Evolutionary conservation across 2,113 vertebrate genomes (phyloP).

Genomic region (Rhabdomys dilectus): DNA sequence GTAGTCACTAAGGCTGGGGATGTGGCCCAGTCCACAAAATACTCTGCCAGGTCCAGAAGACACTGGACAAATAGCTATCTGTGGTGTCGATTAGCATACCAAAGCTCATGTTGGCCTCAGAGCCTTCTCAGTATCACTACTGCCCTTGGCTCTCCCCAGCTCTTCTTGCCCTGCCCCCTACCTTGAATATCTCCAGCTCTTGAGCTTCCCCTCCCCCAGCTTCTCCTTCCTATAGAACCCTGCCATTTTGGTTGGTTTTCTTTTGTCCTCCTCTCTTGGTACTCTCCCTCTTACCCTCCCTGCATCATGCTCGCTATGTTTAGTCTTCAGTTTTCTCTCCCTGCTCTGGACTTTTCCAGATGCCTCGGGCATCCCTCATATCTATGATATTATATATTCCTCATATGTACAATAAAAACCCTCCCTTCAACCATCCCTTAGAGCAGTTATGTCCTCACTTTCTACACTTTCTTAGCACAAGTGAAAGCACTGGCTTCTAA

Average conservation of each 20-base stretch:
- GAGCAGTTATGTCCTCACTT: neutral
- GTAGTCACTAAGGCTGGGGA: neutral
- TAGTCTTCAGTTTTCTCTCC: neutral
- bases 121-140: neutral
- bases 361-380: neutral
- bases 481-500: neutral
- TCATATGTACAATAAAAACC: too few relatives aligned
- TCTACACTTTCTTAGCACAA: too few relatives aligned
- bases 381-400: neutral
- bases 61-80: neutral
- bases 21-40: neutral
- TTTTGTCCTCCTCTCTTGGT: neutral
- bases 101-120: too few relatives aligned
- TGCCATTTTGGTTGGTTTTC: neutral
- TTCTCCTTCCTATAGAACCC: neutral
- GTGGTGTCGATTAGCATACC: neutral
- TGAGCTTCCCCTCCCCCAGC: neutral
- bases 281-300: neutral
- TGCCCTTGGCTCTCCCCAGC: too few relatives aligned
- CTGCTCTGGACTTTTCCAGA: neutral
- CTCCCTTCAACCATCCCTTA: neutral
- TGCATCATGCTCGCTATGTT: neutral
- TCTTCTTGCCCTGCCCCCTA: neutral
- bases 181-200: too few relatives aligned
- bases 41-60: neutral